phyloP scores from a whole-genome alignment of 53 echinoderm and acorn worm species.

The Patiria pectinifera region DNA sequence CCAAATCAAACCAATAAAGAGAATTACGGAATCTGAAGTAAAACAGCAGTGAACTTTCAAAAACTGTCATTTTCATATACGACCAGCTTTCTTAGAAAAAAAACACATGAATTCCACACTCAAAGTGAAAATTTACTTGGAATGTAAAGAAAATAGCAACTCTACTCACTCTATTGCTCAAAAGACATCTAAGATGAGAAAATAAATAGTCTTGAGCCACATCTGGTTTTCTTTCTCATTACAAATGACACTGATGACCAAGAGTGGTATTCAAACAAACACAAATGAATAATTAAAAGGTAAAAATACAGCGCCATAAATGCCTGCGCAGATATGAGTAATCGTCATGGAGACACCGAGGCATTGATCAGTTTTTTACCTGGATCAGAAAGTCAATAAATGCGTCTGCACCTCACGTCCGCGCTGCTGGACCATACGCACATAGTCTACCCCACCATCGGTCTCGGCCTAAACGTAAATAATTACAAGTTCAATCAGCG shows the following conservation, averaged over 20 bases:
- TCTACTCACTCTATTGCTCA: too few relatives aligned
- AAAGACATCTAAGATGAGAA: neutral
- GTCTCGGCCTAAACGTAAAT: conserved; percentile 46
- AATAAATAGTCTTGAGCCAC: neutral
- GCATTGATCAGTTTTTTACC: conserved; percentile 60
- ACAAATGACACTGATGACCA: neutral
- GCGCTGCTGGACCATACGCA: neutral
- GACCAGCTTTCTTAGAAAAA: too few relatives aligned
- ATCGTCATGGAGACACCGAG: conserved; percentile 33
- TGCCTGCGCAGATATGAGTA: conserved; percentile 43
- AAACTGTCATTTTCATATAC: too few relatives aligned
- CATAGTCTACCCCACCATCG: neutral
- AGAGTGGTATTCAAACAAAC: neutral
- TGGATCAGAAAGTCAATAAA: conserved; percentile 63
- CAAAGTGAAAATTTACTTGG: too few relatives aligned
- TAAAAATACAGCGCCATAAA: neutral
- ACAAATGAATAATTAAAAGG: conserved; percentile 10
- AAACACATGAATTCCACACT: too few relatives aligned
- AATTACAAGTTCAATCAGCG: conserved; percentile 58
- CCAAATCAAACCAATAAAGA: neutral
- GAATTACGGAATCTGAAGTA: too few relatives aligned
- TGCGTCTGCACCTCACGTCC: conserved; percentile 22
- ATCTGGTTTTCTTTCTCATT: too few relatives aligned
- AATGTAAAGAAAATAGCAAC: too few relatives aligned
- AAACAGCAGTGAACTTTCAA: too few relatives aligned